Evolutionary conservation across 2,797 vertebrate species (phyloP), one percentile per base, ranked within the genome.

Genomic region (Australoheros facetus): DNA sequence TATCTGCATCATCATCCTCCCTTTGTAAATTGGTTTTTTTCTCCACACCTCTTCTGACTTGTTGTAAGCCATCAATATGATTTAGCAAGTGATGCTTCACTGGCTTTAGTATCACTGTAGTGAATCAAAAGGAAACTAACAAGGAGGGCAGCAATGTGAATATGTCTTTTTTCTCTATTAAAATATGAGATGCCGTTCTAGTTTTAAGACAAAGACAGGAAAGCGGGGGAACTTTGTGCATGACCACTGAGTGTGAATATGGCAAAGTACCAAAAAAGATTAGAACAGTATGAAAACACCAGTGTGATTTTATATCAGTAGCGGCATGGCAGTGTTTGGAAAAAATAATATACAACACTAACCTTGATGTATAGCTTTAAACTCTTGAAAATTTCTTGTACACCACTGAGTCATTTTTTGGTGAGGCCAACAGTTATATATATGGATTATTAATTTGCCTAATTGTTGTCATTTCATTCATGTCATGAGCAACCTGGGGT

Each of bases 1-100:
- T 87, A 91, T 92, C 89, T 88, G 87, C 87, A 86, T 89, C 89
- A 87, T 91, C 84, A 77, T 84, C 79, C 88, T 92, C 88, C 81
- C 83, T 90, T 83, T 90, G 86, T 85, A 91, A 92, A 89, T 92
- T 79, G 87, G 92, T 91, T 89, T 78, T 70, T 1, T 14, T 17
- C 39, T 23, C 75, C 81, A 83, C 80, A 80, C 83, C 87, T 90
- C 79, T 4, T 17, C 82, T 86, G 83, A 86, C 89, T 89, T 89
- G 71, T 87, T 89, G 81, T 78, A 85, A 81, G 77, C 59, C 81
- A 85, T 89, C 86, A 87, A 58, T 81, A 56, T 90, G 91, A 91
- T 91, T 91, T 89, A 90, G 78, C 75, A 89, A 91, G 72, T 48
- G 87, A 91, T 57, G 79, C 76, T 74, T 86, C 72, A 51, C 34